These are phyloP conservation scores for Zoanthus sociatus DNA, from an alignment of 92 coral and sea anemone genomes.

Conservation along the genomic window DNA sequence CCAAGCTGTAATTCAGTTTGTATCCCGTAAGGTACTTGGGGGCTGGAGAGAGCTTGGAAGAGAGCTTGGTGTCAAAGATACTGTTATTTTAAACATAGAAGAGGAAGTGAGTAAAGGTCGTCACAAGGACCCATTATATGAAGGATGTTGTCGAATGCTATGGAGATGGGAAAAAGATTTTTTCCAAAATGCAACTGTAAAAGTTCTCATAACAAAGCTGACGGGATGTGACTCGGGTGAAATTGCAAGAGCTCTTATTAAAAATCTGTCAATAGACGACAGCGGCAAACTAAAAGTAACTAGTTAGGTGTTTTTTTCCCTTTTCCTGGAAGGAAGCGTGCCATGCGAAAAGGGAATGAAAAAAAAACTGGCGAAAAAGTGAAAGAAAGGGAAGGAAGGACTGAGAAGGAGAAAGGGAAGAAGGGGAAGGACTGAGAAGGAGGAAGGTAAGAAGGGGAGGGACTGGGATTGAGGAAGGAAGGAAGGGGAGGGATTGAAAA, in stretches of 20 bases:
- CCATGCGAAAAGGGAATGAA: too few relatives aligned
- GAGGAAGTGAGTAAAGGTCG: background rate
- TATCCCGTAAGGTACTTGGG: background rate
- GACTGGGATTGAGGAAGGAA: too few relatives aligned
- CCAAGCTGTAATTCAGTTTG: background rate
- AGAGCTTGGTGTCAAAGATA: background rate
- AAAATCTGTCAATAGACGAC: background rate
- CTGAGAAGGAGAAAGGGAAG: too few relatives aligned
- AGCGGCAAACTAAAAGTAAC: background rate
- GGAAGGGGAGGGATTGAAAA: too few relatives aligned
- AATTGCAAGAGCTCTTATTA: background rate
- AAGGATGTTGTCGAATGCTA: constrained; percentile 7
- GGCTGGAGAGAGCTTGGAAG: constrained; percentile 11
- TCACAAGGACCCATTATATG: background rate
- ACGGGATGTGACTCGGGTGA: background rate
- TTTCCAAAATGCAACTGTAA: background rate
- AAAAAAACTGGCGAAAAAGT: too few relatives aligned
- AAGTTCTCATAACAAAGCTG: background rate
- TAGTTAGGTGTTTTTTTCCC: too few relatives aligned
- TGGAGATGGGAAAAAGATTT: background rate
- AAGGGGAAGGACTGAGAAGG: too few relatives aligned
- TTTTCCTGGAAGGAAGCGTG: too few relatives aligned
- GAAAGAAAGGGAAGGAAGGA: too few relatives aligned
- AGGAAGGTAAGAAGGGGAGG: too few relatives aligned
- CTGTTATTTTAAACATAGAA: background rate